Conservation (phyloP, 2,888 invertebrate genomes). For the Ectemnius continuus region DNA sequence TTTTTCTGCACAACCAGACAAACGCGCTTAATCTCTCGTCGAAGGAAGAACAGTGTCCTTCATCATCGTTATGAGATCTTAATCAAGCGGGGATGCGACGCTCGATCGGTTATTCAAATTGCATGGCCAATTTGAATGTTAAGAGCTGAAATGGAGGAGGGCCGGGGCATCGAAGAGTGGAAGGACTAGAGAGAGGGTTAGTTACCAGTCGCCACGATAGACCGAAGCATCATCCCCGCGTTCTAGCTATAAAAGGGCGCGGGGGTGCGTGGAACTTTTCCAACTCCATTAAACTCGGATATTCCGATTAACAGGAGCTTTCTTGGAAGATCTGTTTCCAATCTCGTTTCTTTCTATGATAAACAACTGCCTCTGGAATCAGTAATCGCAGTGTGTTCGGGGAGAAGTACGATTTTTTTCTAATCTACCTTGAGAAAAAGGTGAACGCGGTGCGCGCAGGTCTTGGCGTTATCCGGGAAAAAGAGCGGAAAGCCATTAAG, state of each 20-base stretch:
- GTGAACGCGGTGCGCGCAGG: not conserved
- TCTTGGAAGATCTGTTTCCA: too few relatives aligned
- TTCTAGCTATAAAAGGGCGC: too few relatives aligned
- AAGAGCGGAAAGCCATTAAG: constrained; percentile 15
- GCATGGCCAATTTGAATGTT: constrained; percentile 43
- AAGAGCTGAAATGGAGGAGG: constrained; percentile 24
- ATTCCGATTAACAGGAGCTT: too few relatives aligned
- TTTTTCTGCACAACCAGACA: too few relatives aligned
- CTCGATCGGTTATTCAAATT: constrained; percentile 45
- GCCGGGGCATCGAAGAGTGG: not conserved
- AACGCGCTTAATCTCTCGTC: too few relatives aligned
- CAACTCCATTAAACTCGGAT: too few relatives aligned
- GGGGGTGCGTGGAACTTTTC: too few relatives aligned
- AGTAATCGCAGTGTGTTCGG: too few relatives aligned
- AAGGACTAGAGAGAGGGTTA: not conserved
- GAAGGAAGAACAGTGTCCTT: not conserved
- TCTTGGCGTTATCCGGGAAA: constrained; percentile 1
- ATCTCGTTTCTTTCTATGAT: too few relatives aligned
- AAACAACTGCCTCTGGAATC: too few relatives aligned
- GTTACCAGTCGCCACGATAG: not conserved
- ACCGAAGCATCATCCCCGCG: too few relatives aligned
- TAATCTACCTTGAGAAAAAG: not conserved
- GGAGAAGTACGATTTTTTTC: too few relatives aligned
- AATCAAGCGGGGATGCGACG: not conserved
- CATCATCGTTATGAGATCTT: constrained; percentile 2